These are phyloP conservation scores for Amaurobius ferox DNA, from an alignment of 2,888 invertebrate genomes.

Conservation along the genomic window DNA sequence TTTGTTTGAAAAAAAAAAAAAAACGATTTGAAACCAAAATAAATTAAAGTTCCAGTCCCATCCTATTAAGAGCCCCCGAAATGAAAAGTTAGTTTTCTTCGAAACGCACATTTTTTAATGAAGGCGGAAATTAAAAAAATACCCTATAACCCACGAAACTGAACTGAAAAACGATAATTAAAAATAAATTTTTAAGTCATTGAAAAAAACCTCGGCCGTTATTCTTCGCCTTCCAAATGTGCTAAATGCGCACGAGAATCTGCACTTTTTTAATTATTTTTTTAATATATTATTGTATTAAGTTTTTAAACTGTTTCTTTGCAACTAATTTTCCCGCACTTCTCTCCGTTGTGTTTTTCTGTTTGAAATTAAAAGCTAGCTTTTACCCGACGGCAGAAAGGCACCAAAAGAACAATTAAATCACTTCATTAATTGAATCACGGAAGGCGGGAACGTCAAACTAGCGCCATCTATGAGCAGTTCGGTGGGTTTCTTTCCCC, in stretches of 20 bases:
- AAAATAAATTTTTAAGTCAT: constrained; percentile 65
- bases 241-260: constrained; percentile 51
- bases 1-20: constrained; percentile 11
- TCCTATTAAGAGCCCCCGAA: constrained; percentile 44
- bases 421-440: constrained; percentile 72
- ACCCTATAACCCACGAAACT: constrained; percentile 58
- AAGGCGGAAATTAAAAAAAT: constrained; percentile 44
- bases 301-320: constrained; percentile 72
- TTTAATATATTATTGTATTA: constrained; percentile 70
- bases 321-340: constrained; percentile 60
- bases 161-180: constrained; percentile 69
- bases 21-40: constrained; percentile 57
- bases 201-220: constrained; percentile 12
- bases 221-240: constrained; percentile 3
- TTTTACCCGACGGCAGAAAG: constrained; percentile 43
- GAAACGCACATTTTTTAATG: constrained; percentile 70
- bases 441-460: constrained; percentile 53
- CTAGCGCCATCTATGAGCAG: constrained; percentile 47
- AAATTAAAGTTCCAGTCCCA: constrained; percentile 59
- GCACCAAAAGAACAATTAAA: constrained; percentile 70
- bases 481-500: constrained; percentile 24
- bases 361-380: constrained; percentile 60
- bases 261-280: constrained; percentile 64
- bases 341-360: constrained; percentile 48
- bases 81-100: constrained; percentile 69